These are phyloP conservation scores for Phthorimaea operculella DNA, from an alignment of 1,140 invertebrate genomes.

Conservation along the genomic window DNA sequence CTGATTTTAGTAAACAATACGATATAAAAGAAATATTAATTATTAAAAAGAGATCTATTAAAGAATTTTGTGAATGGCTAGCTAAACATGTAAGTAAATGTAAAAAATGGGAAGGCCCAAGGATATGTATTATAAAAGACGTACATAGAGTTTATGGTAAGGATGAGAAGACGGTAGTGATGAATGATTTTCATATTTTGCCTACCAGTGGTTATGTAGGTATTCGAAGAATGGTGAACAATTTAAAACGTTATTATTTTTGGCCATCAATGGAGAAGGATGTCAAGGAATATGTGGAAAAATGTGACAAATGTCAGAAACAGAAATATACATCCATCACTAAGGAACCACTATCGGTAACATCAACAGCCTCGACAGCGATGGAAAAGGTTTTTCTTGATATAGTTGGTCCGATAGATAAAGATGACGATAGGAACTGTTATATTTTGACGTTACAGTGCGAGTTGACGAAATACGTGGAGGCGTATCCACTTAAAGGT, in stretches of 20 bases:
- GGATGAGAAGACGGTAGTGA: conserved; percentile 4
- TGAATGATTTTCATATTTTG: conserved; percentile 9
- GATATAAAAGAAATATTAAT: too few relatives aligned
- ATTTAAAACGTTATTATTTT: conserved; percentile 5
- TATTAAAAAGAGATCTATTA: background rate
- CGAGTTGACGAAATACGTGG: conserved; percentile 6
- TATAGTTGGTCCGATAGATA: conserved; percentile 7
- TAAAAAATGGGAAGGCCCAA: conserved; percentile 4
- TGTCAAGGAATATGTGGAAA: conserved; percentile 1
- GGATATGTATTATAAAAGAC: conserved; percentile 3
- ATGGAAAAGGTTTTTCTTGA: conserved; percentile 6
- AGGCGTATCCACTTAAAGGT: conserved; percentile 4
- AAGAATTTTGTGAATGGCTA: background rate
- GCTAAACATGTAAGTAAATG: background rate
- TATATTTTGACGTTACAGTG: conserved; percentile 8
- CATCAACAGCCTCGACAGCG: conserved; percentile 1
- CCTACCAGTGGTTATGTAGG: conserved; percentile 7
- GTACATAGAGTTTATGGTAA: conserved; percentile 1
- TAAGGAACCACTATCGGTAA: conserved; percentile 4
- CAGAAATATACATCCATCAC: conserved; percentile 1
- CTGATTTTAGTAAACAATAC: background rate
- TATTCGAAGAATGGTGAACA: conserved; percentile 5
- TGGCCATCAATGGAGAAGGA: conserved; percentile 6
- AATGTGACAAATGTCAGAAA: conserved; percentile 7
- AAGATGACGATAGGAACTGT: conserved; percentile 6